Evolutionary conservation across 1,140 invertebrate genomes (phyloP), one percentile per base, ranked within the genome.

Genomic region (Heliconius himera): DNA sequence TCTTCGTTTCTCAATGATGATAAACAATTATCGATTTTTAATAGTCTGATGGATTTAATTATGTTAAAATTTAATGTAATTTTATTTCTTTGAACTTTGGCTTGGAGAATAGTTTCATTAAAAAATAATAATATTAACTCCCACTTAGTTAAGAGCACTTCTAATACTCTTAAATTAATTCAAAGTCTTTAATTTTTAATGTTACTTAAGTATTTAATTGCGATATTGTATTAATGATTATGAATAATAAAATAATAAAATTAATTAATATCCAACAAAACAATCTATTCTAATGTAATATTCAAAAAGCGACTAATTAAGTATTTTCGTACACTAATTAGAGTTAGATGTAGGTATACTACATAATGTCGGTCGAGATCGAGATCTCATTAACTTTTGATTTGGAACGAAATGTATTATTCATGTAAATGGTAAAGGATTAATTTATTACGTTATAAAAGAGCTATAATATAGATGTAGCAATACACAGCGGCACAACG

Each of bases 291-390:
- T 29, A 66, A 26, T 16, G 26, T 9, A 16, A 5, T 66, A 66
- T 66, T 66, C 11, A 13, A 66, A 5, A 29, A 66, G 54, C 18
- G 16, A 26, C 22, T 66, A 66, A 66, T 66, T 66, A 29, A 29
- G 26, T 13, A 29, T 66, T 66, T 66, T 66, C 26, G 60, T 66
- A 66, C 60, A 66, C 26, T 66, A 66, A 66, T 29, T 60, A 60
- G 8, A 2, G 51, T 60, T 60, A 22, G n/a, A 9, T 60, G n/a
- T n/a, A n/a, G n/a, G n/a, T n/a, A n/a, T 66, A 66, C n/a, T 29
- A 26, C 13, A 22, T 29, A 16, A 29, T 66, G 60, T 29, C 22
- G 56, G 56, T 4, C 20, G 60, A 66, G 60, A 66, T 66, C 22
- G 26, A 29, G 26, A 66, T 29, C 60, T 66, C 3, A 29, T 66